Conservation (phyloP, 2,113 vertebrate genomes). For the Pollimyrus isidori region DNA sequence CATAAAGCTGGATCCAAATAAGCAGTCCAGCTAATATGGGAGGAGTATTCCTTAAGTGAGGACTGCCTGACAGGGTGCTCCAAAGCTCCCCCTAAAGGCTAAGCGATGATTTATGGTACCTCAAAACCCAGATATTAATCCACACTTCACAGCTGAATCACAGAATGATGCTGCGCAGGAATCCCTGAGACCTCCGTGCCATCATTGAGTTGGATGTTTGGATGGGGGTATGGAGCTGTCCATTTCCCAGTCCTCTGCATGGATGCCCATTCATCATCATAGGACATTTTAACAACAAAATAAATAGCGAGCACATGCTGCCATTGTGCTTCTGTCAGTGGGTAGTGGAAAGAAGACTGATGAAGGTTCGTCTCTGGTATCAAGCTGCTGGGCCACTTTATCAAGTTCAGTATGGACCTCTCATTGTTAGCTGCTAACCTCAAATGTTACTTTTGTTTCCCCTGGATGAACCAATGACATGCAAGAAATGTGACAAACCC, state of each 20-base stretch:
- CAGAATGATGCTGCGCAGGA: not conserved
- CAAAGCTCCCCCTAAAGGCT: not conserved
- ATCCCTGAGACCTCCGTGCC: not conserved
- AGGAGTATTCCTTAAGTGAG: not conserved
- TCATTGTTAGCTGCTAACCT: constrained; percentile 3
- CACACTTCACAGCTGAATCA: not conserved
- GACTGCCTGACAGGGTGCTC: not conserved
- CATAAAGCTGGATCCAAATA: not conserved
- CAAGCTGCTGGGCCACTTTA: constrained; percentile 12
- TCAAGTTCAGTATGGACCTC: not conserved
- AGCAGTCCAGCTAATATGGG: not conserved
- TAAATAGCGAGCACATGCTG: constrained; percentile 13
- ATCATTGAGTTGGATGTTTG: not conserved
- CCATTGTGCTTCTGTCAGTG: constrained; percentile 39
- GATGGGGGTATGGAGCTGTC: not conserved
- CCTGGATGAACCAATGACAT: not conserved
- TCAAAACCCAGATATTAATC: not conserved
- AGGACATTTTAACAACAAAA: not conserved
- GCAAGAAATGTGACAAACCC: not conserved
- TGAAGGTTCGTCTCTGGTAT: constrained; percentile 26
- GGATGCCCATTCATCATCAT: not conserved
- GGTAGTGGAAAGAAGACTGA: constrained; percentile 37
- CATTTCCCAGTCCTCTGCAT: not conserved
- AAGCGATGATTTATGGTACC: not conserved
- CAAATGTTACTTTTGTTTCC: constrained; percentile 18